A percentile compares a stretch with the other conserved stretches of the same genome.
phyloP scores from a whole-genome alignment of 1,140 invertebrate genomes.

The Brachionus asplanchnoidis region DNA sequence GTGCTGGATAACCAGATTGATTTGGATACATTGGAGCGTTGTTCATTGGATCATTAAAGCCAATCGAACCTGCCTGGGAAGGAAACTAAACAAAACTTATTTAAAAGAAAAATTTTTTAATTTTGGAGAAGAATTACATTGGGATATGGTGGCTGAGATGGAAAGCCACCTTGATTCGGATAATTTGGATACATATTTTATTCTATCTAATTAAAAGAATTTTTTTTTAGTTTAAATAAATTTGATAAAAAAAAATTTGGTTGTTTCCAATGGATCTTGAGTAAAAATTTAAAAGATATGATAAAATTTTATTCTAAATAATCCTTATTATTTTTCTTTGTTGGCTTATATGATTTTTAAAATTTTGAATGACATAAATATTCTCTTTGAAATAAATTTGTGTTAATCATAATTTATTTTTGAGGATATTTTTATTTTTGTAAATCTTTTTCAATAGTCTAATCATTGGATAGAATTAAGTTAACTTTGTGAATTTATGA shows the following conservation, averaged over 20 bases:
- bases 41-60: background rate
- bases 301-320: background rate
- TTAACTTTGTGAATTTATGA: too few relatives aligned
- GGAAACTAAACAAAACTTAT: background rate
- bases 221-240: background rate
- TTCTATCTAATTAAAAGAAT: conserved; percentile 3
- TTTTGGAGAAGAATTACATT: background rate
- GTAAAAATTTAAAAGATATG: background rate
- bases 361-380: too few relatives aligned
- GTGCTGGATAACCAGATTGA: background rate
- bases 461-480: too few relatives aligned
- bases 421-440: background rate
- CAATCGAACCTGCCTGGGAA: background rate
- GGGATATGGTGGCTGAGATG: background rate
- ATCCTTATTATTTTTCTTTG: background rate
- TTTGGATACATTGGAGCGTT: background rate
- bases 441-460: too few relatives aligned
- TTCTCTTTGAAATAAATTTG: background rate
- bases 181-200: conserved; percentile 18
- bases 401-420: background rate
- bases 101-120: background rate
- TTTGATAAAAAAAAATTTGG: background rate
- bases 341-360: background rate
- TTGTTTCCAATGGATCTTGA: background rate
- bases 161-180: conserved; percentile 27